A percentile compares a stretch with the other conserved stretches of the same genome.
Conservation (phyloP, 2,113 vertebrate genomes). For the Callopanchax toddi region DNA sequence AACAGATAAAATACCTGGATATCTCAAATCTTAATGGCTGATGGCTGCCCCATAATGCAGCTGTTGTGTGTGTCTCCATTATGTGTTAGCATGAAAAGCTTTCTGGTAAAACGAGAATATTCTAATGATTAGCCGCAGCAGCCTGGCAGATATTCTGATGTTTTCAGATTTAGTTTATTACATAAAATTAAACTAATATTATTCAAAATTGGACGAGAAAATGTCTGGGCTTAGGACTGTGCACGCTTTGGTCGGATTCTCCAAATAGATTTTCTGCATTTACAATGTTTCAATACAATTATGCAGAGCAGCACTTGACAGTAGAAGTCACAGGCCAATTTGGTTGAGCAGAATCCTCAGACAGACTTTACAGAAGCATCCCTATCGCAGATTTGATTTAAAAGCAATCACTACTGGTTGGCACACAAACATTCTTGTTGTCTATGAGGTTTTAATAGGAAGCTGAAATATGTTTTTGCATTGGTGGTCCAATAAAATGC, state of each 20-base stretch:
- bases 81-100: conserved; percentile 16
- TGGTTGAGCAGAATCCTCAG: neutral
- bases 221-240: neutral
- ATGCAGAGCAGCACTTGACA: conserved; percentile 13
- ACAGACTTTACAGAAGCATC: neutral
- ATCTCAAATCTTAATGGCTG: conserved; percentile 6
- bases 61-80: conserved; percentile 16
- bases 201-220: conserved; percentile 7
- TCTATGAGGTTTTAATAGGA: neutral
- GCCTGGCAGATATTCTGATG: conserved; percentile 12
- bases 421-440: neutral
- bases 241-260: conserved; percentile 8
- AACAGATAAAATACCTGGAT: conserved; percentile 7
- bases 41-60: neutral
- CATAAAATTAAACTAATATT: conserved; percentile 31
- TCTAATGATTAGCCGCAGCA: conserved; percentile 6
- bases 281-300: conserved; percentile 9
- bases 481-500: neutral
- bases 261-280: conserved; percentile 14
- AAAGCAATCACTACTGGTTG: neutral
- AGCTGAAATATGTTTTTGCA: neutral
- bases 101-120: conserved; percentile 25
- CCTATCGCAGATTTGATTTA: conserved; percentile 1
- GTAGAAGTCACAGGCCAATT: neutral
- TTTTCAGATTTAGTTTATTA: conserved; percentile 26